Base-by-base conservation (phyloP, 2,888 invertebrate species). In the Teleogryllus oceanicus region DNA sequence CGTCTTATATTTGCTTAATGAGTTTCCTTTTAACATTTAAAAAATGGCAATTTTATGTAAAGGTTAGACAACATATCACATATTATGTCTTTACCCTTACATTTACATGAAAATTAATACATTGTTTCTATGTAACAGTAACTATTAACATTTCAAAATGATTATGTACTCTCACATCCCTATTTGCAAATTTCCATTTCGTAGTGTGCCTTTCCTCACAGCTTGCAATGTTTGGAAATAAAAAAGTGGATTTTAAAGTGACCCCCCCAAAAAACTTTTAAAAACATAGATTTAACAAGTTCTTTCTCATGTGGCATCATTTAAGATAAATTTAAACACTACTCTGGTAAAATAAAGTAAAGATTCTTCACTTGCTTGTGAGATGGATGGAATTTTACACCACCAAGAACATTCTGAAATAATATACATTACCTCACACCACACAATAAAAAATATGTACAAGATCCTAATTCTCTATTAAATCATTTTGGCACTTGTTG, bases 401-500 rank as follows among this genome's bases (percentile, higher is more conserved):
- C 62, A 62, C 62, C 16, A 62, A 62, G 11, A 62, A 62, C 62
- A 62, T 62, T 62, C 37, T 62, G 62, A 62, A 62, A 62, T 62
- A 62, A 62, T 62, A 62, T 62, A 18, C 62, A 62, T 62, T 62
- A 62, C n/a, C 13, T 18, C 62, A 62, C 62, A 62, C 62, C 62
- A 62, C 62, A 62, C 62, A 62, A 62, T 62, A 62, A 62, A 62
- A 62, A 62, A 62, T 62, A 62, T 62, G 13, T 62, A 62, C 62
- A 62, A n/a, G n/a, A 18, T n/a, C 62, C n/a, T 18, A 62, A 62
- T 62, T 62, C n/a, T 62, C 62, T 62, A 62, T 62, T 62, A 62
- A 62, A 62, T 62, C 62, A 62, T 62, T 62, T 62, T 62, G 62
- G 62, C 62, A 62, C 62, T 62, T 62, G 62, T 62, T 62, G 62